Conservation (phyloP, 1,140 invertebrate species). For the Acromyrmex echinatior region DNA sequence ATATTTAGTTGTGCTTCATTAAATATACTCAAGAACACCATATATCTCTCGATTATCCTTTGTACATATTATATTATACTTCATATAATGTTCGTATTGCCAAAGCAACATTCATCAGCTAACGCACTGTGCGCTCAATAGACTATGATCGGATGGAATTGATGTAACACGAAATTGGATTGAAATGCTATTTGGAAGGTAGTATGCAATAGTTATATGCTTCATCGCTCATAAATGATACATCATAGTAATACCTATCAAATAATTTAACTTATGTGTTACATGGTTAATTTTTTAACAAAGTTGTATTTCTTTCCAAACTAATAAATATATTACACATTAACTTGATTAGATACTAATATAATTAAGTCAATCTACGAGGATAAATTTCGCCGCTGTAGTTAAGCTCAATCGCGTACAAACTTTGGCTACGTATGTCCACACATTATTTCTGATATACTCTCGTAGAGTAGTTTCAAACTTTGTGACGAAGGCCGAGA, state of each 20-base stretch:
- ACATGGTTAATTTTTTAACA: background rate
- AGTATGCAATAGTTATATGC: slow-evolving; percentile 32
- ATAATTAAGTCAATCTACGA: slow-evolving; percentile 17
- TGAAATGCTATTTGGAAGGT: slow-evolving; percentile 45
- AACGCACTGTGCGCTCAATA: slow-evolving; percentile 33
- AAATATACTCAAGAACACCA: slow-evolving; percentile 1
- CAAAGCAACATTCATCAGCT: slow-evolving; percentile 25
- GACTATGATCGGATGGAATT: slow-evolving; percentile 50
- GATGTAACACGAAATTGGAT: slow-evolving; percentile 53
- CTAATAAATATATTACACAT: background rate
- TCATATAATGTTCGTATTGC: slow-evolving; percentile 17
- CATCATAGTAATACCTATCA: background rate
- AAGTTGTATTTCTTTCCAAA: background rate
- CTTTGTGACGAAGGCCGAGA: slow-evolving; percentile 50
- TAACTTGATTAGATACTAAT: slow-evolving; percentile 12
- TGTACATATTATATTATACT: slow-evolving; percentile 11
- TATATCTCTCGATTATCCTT: slow-evolving; percentile 28
- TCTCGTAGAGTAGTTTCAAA: slow-evolving; percentile 40
- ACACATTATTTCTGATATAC: slow-evolving; percentile 56
- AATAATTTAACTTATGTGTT: slow-evolving; percentile 5
- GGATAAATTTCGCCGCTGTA: slow-evolving; percentile 24
- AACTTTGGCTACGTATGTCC: slow-evolving; percentile 45
- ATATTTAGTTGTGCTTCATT: slow-evolving; percentile 27
- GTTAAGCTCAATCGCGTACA: slow-evolving; percentile 43
- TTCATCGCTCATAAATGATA: slow-evolving; percentile 40